Evolutionary conservation across 2,888 invertebrate species (phyloP).

Genomic region (Drosophila heteroneura): DNA sequence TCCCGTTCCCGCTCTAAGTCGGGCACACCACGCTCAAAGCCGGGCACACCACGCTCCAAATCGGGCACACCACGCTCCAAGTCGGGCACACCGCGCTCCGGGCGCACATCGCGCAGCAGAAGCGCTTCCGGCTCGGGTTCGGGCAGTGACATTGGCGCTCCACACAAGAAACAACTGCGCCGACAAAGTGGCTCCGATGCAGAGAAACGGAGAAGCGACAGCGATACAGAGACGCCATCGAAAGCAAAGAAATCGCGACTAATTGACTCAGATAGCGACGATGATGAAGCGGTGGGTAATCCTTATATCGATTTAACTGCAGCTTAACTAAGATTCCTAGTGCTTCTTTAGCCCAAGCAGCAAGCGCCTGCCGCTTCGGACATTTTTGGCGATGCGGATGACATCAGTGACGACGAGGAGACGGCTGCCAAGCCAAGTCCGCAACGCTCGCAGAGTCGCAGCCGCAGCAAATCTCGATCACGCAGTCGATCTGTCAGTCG

Average conservation of each 20-base stretch:
- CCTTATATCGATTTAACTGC: neutral
- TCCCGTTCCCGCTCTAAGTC: slow-evolving; percentile 65
- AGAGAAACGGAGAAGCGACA: slow-evolving; percentile 75
- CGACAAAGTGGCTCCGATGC: slow-evolving; percentile 86
- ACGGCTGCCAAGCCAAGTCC: slow-evolving; percentile 72
- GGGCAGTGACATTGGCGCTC: slow-evolving; percentile 82
- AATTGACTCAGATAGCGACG: slow-evolving; percentile 91
- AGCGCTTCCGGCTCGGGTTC: slow-evolving; percentile 82
- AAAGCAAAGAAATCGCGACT: slow-evolving; percentile 87
- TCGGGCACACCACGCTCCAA: slow-evolving; percentile 70
- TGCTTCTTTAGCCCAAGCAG: slow-evolving; percentile 48
- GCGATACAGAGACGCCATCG: slow-evolving; percentile 57
- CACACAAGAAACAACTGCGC: slow-evolving; percentile 83
- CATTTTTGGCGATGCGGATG: slow-evolving; percentile 96
- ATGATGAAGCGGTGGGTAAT: slow-evolving; percentile 86
- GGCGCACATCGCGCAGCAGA: slow-evolving; percentile 53
- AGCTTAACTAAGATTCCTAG: neutral
- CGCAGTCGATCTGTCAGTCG: slow-evolving; percentile 68
- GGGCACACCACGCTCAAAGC: slow-evolving; percentile 51
- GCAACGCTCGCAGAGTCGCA: slow-evolving; percentile 73
- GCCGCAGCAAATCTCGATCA: slow-evolving; percentile 70
- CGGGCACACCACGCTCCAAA: slow-evolving; percentile 49
- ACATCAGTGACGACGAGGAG: slow-evolving; percentile 91
- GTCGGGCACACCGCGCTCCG: slow-evolving; percentile 56
- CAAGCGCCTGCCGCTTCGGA: slow-evolving; percentile 88